phyloP scores from a whole-genome alignment of 92 coral and sea anemone genomes.

The Blastomussa wellsi region DNA sequence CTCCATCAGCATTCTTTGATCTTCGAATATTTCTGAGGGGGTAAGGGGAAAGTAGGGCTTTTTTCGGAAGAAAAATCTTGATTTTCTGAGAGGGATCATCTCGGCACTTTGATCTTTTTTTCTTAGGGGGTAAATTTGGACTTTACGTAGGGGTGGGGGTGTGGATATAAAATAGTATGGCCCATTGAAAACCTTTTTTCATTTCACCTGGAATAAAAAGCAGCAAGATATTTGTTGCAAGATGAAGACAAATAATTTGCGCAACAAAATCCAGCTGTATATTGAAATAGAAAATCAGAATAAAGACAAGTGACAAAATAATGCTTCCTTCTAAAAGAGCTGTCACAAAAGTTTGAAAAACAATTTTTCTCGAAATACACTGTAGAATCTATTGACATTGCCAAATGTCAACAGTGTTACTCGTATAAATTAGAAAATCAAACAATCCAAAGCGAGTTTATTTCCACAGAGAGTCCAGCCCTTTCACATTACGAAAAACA shows the following conservation, averaged over 20 bases:
- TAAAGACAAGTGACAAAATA: background rate
- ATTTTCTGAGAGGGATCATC: too few species aligned
- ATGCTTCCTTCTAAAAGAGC: background rate
- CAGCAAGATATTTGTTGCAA: background rate
- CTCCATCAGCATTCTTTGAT: too few species aligned
- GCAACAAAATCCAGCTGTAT: constrained; percentile 18
- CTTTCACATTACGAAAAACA: background rate
- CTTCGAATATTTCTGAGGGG: too few species aligned
- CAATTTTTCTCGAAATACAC: constrained; percentile 3
- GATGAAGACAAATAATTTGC: background rate
- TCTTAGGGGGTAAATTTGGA: too few species aligned
- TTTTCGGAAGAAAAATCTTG: too few species aligned
- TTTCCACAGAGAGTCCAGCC: background rate
- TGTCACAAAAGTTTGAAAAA: constrained; percentile 31
- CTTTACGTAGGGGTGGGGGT: too few species aligned
- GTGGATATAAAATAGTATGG: too few species aligned
- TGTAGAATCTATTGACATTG: constrained; percentile 7
- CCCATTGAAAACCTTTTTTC: background rate
- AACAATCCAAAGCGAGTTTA: constrained; percentile 36
- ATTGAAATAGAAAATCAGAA: background rate
- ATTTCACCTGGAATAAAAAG: background rate
- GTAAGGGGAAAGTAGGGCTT: too few species aligned
- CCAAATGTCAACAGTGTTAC: constrained; percentile 35
- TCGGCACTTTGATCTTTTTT: too few species aligned
- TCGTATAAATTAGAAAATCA: constrained; percentile 34